Evolutionary conservation across 2,797 vertebrate genomes (phyloP).

Genomic region (Scarus forsteni): DNA sequence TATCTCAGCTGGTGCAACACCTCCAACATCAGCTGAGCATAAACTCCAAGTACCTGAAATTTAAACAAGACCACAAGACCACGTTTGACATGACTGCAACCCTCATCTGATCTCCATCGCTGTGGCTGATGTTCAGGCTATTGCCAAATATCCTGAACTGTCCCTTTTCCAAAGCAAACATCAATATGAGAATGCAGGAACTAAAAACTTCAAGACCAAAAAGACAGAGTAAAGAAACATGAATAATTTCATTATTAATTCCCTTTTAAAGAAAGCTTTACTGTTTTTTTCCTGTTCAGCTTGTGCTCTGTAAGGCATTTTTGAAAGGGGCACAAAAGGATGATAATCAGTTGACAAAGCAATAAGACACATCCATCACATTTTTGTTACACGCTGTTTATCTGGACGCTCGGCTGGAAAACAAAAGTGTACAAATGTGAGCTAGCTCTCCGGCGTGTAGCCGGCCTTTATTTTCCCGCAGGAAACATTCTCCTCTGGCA

Average conservation of each 20-base stretch:
- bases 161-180: too few species aligned
- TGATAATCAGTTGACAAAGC: slow-evolving; percentile 14
- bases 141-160: too few species aligned
- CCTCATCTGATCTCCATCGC: too few species aligned
- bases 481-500: slow-evolving; percentile 71
- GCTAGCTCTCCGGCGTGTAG: slow-evolving; percentile 26
- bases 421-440: slow-evolving; percentile 68
- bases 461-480: slow-evolving; percentile 51
- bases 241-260: not conserved
- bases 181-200: too few species aligned
- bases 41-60: too few species aligned
- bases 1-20: too few species aligned
- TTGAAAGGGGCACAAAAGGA: slow-evolving; percentile 9
- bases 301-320: not conserved
- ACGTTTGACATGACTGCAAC: too few species aligned
- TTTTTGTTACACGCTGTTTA: slow-evolving; percentile 1
- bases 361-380: slow-evolving; percentile 41
- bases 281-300: not conserved
- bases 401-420: slow-evolving; percentile 38
- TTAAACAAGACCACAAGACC: too few species aligned
- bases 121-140: too few species aligned
- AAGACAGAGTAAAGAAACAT: not conserved
- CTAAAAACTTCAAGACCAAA: too few species aligned
- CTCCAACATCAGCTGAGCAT: too few species aligned
- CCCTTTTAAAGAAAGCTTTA: not conserved